Base-by-base conservation (phyloP, 2,113 vertebrate genomes). In the Vicugna pacos region DNA sequence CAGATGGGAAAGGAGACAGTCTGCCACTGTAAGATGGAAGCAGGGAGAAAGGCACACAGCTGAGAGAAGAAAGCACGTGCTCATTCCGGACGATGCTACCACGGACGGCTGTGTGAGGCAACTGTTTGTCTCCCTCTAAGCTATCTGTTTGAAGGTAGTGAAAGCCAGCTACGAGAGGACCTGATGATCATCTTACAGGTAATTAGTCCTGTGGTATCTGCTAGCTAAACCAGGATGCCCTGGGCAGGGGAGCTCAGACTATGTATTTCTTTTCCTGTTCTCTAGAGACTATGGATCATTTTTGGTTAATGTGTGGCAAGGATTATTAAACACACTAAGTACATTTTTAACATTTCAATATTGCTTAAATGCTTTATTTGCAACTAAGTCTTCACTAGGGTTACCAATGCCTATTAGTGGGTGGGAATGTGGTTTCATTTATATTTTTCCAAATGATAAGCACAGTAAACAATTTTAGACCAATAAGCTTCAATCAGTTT, bases 371-470 rank as follows among this genome's bases (percentile, higher is more conserved):
- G 30, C 69, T 91, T 64, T 72, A 65, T 92, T 10, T 89, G 19
- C 32, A 77, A 17, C 15, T n/a, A 91, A 93, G 42, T 82, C 32
- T 94, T 93, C 11, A 52, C n/a, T 72, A 70, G 3, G 60, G 8
- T 69, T 92, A 69, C 56, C 24, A 86, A 28, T 64, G 50, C 48
- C 79, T 84, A 48, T 56, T 17, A 89, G 26, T 22, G 6, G 89
- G 48, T 32, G 13, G 48, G 24, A 88, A 65, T 85, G 19, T 88
- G 58, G 56, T 69, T 94, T 94, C 65, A 75, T 64, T 84, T 72
- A 9, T 14, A 87, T 90, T 96, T 93, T 86, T 70, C 32, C 13
- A 91, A 26, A 93, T 58, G 54, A 67, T 48, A 82, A 91, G n/a
- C 26, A 22, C 54, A 69, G 2, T 62, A 46, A 91, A 62, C 58